phyloP scores from a whole-genome alignment of 2,113 vertebrate genomes.

The Leptosomus discolor region DNA sequence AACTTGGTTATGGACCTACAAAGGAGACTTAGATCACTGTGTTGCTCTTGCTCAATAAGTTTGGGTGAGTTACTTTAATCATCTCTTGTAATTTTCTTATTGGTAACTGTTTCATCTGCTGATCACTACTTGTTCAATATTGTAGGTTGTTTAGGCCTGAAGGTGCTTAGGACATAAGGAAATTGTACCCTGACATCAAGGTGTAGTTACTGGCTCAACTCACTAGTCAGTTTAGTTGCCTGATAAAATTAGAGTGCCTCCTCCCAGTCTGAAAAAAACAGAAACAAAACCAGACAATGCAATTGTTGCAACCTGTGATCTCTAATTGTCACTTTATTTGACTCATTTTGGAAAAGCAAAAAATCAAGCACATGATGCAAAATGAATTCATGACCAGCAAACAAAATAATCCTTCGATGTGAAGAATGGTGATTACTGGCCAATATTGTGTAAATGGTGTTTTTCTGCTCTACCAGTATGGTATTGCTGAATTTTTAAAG shows the following conservation, averaged over 20 bases:
- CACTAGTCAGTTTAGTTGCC: neutral
- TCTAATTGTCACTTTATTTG: neutral
- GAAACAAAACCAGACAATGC: accelerated
- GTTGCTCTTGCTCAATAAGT: neutral
- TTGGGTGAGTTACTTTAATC: neutral
- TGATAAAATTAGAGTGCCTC: neutral
- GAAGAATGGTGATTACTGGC: neutral
- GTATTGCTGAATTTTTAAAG: neutral
- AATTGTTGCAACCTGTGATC: neutral
- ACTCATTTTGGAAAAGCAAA: neutral
- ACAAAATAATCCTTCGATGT: neutral
- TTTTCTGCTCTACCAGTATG: neutral
- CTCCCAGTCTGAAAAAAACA: neutral
- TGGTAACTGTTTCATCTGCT: neutral
- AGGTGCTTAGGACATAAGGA: neutral
- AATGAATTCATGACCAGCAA: neutral
- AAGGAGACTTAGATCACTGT: neutral
- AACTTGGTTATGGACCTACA: neutral
- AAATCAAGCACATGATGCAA: neutral
- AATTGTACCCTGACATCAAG: neutral
- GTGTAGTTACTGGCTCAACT: neutral
- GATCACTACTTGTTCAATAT: neutral
- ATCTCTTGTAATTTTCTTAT: neutral
- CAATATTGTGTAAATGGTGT: neutral
- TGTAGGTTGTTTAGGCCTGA: neutral